Conservation (phyloP, 2,797 vertebrate species). For the Nannoperca australis region DNA sequence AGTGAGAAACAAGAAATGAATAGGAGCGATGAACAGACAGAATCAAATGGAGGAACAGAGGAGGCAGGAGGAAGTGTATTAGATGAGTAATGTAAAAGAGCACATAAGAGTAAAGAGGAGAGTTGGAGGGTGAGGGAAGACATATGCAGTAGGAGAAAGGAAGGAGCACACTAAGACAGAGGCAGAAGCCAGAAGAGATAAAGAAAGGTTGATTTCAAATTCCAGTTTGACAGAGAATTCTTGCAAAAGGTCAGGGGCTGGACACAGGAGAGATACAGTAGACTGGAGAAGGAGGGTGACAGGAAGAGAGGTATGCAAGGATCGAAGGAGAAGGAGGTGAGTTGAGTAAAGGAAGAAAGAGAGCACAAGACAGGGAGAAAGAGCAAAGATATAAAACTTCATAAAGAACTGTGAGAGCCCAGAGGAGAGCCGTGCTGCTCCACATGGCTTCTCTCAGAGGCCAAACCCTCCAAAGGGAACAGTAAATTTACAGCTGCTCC, state of each 20-base stretch:
- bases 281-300: not conserved
- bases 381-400: slow-evolving; percentile 74
- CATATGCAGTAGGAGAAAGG: not conserved
- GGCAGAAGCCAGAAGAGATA: slow-evolving; percentile 28
- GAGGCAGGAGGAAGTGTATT: not conserved
- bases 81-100: slow-evolving; percentile 1
- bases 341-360: slow-evolving; percentile 22
- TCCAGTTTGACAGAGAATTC: slow-evolving; percentile 35
- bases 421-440: slow-evolving; percentile 73
- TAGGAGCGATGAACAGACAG: not conserved
- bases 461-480: slow-evolving; percentile 71
- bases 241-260: slow-evolving; percentile 42
- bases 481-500: slow-evolving; percentile 64
- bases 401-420: slow-evolving; percentile 78
- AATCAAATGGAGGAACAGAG: not conserved
- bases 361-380: slow-evolving; percentile 50
- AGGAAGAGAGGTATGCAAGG: slow-evolving; percentile 11
- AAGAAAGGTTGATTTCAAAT: slow-evolving; percentile 50
- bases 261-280: slow-evolving; percentile 21
- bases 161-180: slow-evolving; percentile 2
- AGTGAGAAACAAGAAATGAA: not conserved
- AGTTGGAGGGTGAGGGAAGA: not conserved
- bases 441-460: slow-evolving; percentile 75
- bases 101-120: not conserved
- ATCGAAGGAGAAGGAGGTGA: slow-evolving; percentile 17